Percentiles rank a stretch among this genome's conserved stretches.
Conservation (phyloP, 2,797 vertebrate genomes). For the Lindbergichthys nudifrons region DNA sequence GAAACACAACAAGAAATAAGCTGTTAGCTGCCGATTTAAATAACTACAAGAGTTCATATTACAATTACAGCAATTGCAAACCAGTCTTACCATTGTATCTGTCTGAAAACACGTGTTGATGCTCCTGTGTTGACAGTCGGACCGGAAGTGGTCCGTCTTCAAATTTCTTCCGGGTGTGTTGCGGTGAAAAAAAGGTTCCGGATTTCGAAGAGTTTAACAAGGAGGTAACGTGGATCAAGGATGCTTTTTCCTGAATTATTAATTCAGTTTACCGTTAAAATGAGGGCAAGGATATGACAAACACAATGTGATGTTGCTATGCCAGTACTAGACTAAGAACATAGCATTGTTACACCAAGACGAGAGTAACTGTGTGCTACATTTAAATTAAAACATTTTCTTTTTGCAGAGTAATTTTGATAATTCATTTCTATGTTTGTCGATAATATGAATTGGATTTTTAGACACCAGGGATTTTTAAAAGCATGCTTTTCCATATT, state of each 20-base stretch:
- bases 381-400: not conserved
- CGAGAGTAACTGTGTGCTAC: too few relatives aligned
- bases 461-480: not conserved
- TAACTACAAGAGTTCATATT: fast-evolving
- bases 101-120: slow-evolving; percentile 18
- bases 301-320: too few relatives aligned
- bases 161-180: slow-evolving; percentile 14
- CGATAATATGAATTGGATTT: not conserved
- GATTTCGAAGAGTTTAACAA: not conserved
- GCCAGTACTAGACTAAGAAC: too few relatives aligned
- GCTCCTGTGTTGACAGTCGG: slow-evolving; percentile 58
- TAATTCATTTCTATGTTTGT: not conserved
- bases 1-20: slow-evolving; percentile 45
- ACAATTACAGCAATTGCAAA: not conserved
- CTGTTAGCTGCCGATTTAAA: fast-evolving
- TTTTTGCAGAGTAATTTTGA: not conserved
- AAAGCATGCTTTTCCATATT: too few relatives aligned
- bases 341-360: too few relatives aligned
- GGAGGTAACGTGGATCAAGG: too few relatives aligned
- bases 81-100: slow-evolving; percentile 61
- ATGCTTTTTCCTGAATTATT: too few relatives aligned
- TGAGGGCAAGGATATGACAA: too few relatives aligned
- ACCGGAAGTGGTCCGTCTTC: slow-evolving; percentile 65
- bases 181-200: slow-evolving; percentile 2
- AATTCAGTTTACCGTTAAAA: too few relatives aligned